Conservation (phyloP, 2,888 invertebrate species). For the Hanleya hanleyi region DNA sequence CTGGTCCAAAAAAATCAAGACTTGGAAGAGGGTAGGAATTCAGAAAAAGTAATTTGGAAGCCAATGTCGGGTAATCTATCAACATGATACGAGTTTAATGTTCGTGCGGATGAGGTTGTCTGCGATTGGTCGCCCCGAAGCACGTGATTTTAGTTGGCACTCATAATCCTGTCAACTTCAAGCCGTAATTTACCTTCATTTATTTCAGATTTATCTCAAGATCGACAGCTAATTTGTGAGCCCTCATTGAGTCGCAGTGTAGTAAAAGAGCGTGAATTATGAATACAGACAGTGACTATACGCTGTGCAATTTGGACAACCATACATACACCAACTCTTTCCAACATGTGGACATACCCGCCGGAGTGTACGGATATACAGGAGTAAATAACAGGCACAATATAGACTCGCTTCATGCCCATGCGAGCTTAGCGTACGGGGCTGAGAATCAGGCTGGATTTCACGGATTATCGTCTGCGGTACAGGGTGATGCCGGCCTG, state of each 20-base stretch:
- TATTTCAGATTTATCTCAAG: slow-evolving; percentile 69
- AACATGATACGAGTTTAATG: too few species aligned
- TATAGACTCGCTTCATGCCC: slow-evolving; percentile 59
- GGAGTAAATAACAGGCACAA: slow-evolving; percentile 51
- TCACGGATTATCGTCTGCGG: slow-evolving; percentile 22
- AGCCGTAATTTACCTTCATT: slow-evolving; percentile 68
- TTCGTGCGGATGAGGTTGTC: background rate
- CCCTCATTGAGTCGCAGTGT: slow-evolving; percentile 36
- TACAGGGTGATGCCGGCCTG: background rate
- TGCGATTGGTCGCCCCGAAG: slow-evolving; percentile 50
- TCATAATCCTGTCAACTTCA: slow-evolving; percentile 64
- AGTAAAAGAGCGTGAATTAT: slow-evolving; percentile 44
- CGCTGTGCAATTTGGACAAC: slow-evolving; percentile 70
- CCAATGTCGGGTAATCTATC: too few species aligned
- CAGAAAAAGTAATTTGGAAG: too few species aligned
- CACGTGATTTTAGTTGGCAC: slow-evolving; percentile 59
- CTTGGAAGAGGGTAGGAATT: too few species aligned
- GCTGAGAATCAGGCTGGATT: slow-evolving; percentile 43
- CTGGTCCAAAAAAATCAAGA: too few species aligned
- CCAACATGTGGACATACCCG: slow-evolving; percentile 46
- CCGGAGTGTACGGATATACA: slow-evolving; percentile 54
- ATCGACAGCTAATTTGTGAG: slow-evolving; percentile 67
- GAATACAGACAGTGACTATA: slow-evolving; percentile 70
- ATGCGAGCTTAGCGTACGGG: slow-evolving; percentile 34
- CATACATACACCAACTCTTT: slow-evolving; percentile 65